Conservation (phyloP, 2,888 invertebrate genomes). For the Tillus elongatus region DNA sequence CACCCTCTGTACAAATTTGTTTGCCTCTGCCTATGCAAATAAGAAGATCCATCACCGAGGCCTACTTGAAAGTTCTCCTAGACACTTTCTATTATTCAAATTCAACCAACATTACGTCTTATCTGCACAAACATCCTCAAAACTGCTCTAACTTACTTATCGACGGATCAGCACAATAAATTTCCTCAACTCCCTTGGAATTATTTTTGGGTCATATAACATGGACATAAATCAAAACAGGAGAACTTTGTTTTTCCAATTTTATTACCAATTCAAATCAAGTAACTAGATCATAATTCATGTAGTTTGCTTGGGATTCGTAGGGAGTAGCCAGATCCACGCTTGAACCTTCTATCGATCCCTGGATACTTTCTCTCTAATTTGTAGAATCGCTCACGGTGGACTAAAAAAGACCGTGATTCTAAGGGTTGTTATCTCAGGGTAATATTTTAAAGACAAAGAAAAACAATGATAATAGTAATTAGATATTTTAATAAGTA, state of each 20-base stretch:
- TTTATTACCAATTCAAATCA: slow-evolving; percentile 38
- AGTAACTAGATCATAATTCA: slow-evolving; percentile 34
- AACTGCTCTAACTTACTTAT: slow-evolving; percentile 2
- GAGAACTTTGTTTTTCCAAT: slow-evolving; percentile 36
- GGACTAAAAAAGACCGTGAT: too few species aligned
- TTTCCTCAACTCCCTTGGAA: slow-evolving; percentile 22
- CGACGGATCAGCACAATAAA: slow-evolving; percentile 16
- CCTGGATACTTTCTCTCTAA: neutral
- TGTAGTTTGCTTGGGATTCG: slow-evolving; percentile 31
- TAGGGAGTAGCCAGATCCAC: slow-evolving; percentile 19
- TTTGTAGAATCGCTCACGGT: neutral
- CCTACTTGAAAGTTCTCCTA: too few species aligned
- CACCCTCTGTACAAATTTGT: too few species aligned
- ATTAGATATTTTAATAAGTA: too few species aligned
- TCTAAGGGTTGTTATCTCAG: too few species aligned
- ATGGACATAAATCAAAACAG: slow-evolving; percentile 31
- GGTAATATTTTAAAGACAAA: too few species aligned
- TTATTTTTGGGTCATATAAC: slow-evolving; percentile 32
- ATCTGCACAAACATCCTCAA: neutral
- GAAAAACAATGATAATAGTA: too few species aligned
- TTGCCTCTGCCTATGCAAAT: too few species aligned
- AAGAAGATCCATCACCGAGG: too few species aligned
- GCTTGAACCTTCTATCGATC: slow-evolving; percentile 1
- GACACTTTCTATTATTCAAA: too few species aligned
- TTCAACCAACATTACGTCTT: too few species aligned